Evolutionary conservation across 2,888 invertebrate species (phyloP).

Genomic region (Quadriops clusia): DNA sequence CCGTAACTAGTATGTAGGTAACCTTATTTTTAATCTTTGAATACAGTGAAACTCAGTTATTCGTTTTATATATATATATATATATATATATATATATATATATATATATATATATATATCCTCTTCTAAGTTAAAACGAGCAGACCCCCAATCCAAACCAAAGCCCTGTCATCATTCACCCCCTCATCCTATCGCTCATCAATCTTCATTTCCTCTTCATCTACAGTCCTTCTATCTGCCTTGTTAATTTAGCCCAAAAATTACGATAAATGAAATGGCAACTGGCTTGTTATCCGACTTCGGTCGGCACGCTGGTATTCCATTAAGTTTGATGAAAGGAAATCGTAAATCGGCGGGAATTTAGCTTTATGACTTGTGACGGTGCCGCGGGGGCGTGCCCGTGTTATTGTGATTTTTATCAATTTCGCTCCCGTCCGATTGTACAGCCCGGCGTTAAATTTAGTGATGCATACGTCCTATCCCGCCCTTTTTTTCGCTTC

Average conservation of each 20-base stretch:
- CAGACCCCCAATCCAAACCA: slow-evolving; percentile 4
- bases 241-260: slow-evolving; percentile 25
- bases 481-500: too few relatives aligned
- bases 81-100: too few relatives aligned
- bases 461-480: too few relatives aligned
- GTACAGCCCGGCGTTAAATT: too few relatives aligned
- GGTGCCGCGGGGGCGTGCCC: slow-evolving; percentile 15
- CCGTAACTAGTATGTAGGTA: too few relatives aligned
- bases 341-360: slow-evolving; percentile 20
- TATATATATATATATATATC: too few relatives aligned
- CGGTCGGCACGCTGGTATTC: slow-evolving; percentile 16
- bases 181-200: slow-evolving; percentile 21
- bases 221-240: slow-evolving; percentile 19
- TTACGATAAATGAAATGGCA: slow-evolving; percentile 26
- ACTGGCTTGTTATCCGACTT: slow-evolving; percentile 21
- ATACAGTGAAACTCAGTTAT: too few relatives aligned
- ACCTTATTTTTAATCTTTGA: too few relatives aligned
- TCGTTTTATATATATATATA: too few relatives aligned
- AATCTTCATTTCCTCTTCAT: slow-evolving; percentile 27
- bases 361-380: slow-evolving; percentile 20
- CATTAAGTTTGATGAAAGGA: slow-evolving; percentile 18
- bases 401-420: too few relatives aligned
- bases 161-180: slow-evolving; percentile 14
- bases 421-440: too few relatives aligned
- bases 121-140: too few relatives aligned